phyloP scores from a whole-genome alignment of 2,888 invertebrate species.

The Phymatocera aterrima region DNA sequence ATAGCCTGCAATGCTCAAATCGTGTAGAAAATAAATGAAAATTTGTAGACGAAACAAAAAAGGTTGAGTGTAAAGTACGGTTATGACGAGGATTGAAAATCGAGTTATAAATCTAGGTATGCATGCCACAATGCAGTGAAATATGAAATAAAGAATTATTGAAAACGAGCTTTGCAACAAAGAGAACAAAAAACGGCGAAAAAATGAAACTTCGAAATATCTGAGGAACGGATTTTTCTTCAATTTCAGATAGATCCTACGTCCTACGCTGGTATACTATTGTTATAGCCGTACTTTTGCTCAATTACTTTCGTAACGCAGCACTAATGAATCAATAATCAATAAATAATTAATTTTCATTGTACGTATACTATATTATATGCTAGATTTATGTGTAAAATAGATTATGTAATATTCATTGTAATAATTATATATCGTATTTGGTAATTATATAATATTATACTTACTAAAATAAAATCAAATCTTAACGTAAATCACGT shows the following conservation, averaged over 20 bases:
- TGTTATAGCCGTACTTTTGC: constrained; percentile 22
- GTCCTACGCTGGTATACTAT: neutral
- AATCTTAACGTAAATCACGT: constrained; percentile 29
- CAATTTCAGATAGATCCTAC: neutral
- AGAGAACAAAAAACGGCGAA: no score
- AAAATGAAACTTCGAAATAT: neutral
- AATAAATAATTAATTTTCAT: constrained; percentile 41
- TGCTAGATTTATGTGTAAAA: constrained; percentile 37
- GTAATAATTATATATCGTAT: constrained; percentile 46
- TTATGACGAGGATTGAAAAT: neutral
- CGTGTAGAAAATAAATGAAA: constrained; percentile 31
- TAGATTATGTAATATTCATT: constrained; percentile 16
- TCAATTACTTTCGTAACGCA: constrained; percentile 34
- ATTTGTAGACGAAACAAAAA: constrained; percentile 15
- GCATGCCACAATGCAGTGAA: no score
- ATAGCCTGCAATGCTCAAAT: constrained; percentile 46
- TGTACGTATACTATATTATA: no score
- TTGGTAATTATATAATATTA: constrained; percentile 25
- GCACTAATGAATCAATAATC: no score
- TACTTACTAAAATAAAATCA: constrained; percentile 40
- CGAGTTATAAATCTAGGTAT: no score
- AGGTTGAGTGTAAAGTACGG: constrained; percentile 11
- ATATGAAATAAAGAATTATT: no score
- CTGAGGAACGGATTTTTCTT: neutral
- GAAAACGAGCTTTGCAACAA: neutral